Evolutionary conservation across 30 jellyfish, hydroid and myxozoan genomes (phyloP).

Genomic region (Euphysa ruthae): DNA sequence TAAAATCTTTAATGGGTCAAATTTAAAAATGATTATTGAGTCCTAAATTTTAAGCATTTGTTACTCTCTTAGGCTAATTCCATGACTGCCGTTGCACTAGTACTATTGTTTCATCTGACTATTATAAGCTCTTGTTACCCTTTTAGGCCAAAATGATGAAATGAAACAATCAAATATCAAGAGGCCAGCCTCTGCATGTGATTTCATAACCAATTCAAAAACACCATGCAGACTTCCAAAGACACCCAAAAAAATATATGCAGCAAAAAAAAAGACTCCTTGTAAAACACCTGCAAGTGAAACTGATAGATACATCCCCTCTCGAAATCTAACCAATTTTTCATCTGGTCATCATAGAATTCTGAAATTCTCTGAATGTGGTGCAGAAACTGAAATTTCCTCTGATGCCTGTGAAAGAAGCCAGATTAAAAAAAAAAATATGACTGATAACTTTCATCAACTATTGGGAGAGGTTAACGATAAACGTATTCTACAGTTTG

Average conservation of each 20-base stretch:
- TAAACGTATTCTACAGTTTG: background rate
- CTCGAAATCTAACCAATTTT: constrained; percentile 39
- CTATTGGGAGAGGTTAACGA: background rate
- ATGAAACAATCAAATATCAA: background rate
- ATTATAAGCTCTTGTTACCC: no score
- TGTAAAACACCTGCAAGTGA: background rate
- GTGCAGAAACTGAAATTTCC: background rate
- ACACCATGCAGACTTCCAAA: constrained; percentile 4
- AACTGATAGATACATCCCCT: constrained; percentile 77
- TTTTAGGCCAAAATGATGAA: background rate
- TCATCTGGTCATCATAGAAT: constrained; percentile 27
- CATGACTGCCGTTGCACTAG: no score
- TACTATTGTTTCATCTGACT: no score
- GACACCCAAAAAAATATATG: background rate
- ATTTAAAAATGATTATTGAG: no score
- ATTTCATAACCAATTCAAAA: background rate
- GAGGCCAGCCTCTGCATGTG: constrained; percentile 37
- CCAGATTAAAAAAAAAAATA: background rate
- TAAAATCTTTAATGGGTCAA: no score
- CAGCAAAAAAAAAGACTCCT: background rate
- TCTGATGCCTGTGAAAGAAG: background rate
- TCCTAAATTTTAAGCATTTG: no score
- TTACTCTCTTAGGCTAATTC: no score
- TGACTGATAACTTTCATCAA: background rate
- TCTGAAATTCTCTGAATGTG: background rate